Conservation (phyloP, 2,888 invertebrate genomes). For the Drosophila lacicola region DNA sequence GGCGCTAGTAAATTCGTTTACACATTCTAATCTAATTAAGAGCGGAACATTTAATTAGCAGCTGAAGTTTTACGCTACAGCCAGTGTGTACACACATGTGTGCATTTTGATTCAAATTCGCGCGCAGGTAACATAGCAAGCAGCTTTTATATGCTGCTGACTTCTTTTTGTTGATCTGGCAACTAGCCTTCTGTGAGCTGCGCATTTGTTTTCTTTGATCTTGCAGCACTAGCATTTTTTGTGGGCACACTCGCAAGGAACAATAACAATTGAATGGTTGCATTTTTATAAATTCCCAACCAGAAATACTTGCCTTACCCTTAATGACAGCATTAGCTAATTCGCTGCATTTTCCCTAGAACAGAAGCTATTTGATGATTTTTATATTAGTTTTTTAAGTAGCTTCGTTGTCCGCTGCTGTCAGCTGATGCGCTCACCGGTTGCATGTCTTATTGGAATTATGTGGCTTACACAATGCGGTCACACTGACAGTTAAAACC, state of each 20-base stretch:
- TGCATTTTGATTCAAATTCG: background rate
- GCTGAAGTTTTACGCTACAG: background rate
- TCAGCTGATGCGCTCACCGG: slow-evolving; percentile 38
- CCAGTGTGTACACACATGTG: slow-evolving; percentile 13
- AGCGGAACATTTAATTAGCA: slow-evolving; percentile 34
- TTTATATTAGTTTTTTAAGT: background rate
- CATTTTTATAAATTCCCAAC: background rate
- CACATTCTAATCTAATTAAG: slow-evolving; percentile 32
- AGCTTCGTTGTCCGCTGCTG: background rate
- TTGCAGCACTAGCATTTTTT: slow-evolving; percentile 17
- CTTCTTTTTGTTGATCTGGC: background rate
- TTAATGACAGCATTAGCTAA: too few relatives aligned
- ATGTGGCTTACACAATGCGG: slow-evolving; percentile 11
- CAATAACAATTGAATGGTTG: background rate
- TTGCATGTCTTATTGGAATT: slow-evolving; percentile 33
- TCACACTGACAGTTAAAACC: slow-evolving; percentile 47
- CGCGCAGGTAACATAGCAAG: slow-evolving; percentile 16
- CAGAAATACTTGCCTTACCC: background rate
- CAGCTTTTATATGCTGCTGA: slow-evolving; percentile 4
- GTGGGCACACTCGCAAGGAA: too few relatives aligned
- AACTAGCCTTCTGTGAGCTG: background rate
- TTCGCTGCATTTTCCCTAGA: too few relatives aligned
- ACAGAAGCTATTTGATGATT: too few relatives aligned
- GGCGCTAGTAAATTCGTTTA: background rate
- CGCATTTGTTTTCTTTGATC: background rate